Conservation (phyloP, 2,888 invertebrate species). For the Ashinkailepas kermadecensis region DNA sequence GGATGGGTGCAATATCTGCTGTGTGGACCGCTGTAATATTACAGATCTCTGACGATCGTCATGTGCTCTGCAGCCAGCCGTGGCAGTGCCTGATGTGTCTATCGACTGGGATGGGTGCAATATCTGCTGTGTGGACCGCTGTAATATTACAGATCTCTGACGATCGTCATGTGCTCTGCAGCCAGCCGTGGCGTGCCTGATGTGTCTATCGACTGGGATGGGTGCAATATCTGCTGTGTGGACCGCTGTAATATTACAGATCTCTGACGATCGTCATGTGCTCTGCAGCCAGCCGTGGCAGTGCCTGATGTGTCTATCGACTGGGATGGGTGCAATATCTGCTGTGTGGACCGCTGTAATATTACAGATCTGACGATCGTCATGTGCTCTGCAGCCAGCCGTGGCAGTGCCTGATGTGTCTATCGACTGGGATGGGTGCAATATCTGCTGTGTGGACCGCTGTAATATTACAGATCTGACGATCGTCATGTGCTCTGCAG, state of each 20-base stretch:
- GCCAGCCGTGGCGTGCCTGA: neutral
- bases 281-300: neutral
- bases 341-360: neutral
- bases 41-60: neutral
- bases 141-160: neutral
- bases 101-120: no score
- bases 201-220: neutral
- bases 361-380: neutral
- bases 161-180: neutral
- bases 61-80: neutral
- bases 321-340: no score
- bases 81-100: neutral
- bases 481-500: neutral
- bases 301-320: neutral
- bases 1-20: no score
- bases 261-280: neutral
- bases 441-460: neutral
- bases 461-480: neutral
- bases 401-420: neutral
- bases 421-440: no score
- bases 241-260: neutral
- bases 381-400: neutral
- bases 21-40: neutral
- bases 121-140: neutral
- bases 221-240: no score